Evolutionary conservation across 2,888 invertebrate genomes (phyloP).

Genomic region (Sepioteuthis lessoniana): DNA sequence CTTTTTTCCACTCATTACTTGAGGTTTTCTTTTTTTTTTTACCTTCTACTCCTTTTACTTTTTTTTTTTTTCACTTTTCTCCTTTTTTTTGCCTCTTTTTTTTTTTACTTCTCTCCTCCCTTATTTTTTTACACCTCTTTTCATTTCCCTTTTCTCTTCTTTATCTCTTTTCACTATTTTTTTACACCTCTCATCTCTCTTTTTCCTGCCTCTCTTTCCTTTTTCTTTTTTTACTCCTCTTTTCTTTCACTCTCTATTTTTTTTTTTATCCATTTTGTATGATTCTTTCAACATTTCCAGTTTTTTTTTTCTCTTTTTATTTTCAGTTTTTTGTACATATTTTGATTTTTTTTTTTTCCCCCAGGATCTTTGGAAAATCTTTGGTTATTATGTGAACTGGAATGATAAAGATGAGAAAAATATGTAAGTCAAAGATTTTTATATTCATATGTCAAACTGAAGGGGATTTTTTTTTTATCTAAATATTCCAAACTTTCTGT

Average conservation of each 20-base stretch:
- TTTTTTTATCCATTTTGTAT: too few relatives aligned
- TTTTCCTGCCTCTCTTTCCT: too few relatives aligned
- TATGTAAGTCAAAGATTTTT: slow-evolving; percentile 68
- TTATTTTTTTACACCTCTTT: not conserved
- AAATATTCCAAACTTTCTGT: not conserved
- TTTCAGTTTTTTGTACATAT: not conserved
- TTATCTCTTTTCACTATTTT: too few relatives aligned
- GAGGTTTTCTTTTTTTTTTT: too few relatives aligned
- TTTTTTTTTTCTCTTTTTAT: not conserved
- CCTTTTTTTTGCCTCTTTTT: not conserved
- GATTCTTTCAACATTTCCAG: not conserved
- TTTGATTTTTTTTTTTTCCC: slow-evolving; percentile 20
- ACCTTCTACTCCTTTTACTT: too few relatives aligned
- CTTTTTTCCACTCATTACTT: too few relatives aligned
- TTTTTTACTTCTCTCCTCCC: not conserved
- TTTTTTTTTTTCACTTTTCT: not conserved
- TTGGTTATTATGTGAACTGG: slow-evolving; percentile 80
- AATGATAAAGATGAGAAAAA: slow-evolving; percentile 74
- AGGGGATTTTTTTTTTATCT: not conserved
- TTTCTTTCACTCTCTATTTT: too few relatives aligned
- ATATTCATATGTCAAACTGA: not conserved
- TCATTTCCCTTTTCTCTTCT: not conserved
- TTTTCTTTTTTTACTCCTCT: too few relatives aligned
- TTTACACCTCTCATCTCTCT: too few relatives aligned
- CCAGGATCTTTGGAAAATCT: slow-evolving; percentile 81